Evolutionary conservation across 1,140 invertebrate genomes (phyloP), one percentile per base, ranked within the genome.

Genomic region (Zaprionus vittiger): DNA sequence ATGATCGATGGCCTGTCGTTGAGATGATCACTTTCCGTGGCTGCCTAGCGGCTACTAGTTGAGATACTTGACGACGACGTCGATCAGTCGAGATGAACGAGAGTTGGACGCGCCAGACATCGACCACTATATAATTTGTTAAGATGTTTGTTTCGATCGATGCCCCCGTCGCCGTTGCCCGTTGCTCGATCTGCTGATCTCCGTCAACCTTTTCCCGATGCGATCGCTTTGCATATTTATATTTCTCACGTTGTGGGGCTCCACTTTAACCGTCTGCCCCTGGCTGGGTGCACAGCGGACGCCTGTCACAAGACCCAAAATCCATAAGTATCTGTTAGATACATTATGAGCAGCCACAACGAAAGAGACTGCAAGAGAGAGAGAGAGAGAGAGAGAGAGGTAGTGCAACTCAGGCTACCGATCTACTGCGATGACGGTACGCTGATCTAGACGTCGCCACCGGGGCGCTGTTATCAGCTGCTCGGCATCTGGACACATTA

Each of bases 11-110:
- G 80, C 80, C 80, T 83, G 80, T 90, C 80, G 85, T 77, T 81
- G 90, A 91, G 83, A 85, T 91, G 90, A 91, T 83, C 79, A 83
- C 90, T 90, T 90, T 80, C 63, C 67, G 77, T 86, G 84, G 87
- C 86, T 91, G 86, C 87, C 86, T 90, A 90, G 85, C 85, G 86
- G 86, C 85, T 90, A 90, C 85, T 90, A 90, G 85, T 90, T 90
- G 85, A 90, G 85, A 90, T 90, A 90, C 85, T 90, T 90, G 90
- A 82, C 81, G 81, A 65, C 52, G 52, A 56, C 44, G 26, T 49
- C 41, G 44, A 57, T 41, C 38, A 41, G 38, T 41, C n/a, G 55
- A 34, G 62, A 22, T 20, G 26, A 37, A 11, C 54, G 34, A 44
- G 47, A 34, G 41, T 37, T 57, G 63, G 64, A 60, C 24, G 17